phyloP scores from a whole-genome alignment of 2,888 invertebrate genomes.

The Hirtodrosophila confusa region DNA sequence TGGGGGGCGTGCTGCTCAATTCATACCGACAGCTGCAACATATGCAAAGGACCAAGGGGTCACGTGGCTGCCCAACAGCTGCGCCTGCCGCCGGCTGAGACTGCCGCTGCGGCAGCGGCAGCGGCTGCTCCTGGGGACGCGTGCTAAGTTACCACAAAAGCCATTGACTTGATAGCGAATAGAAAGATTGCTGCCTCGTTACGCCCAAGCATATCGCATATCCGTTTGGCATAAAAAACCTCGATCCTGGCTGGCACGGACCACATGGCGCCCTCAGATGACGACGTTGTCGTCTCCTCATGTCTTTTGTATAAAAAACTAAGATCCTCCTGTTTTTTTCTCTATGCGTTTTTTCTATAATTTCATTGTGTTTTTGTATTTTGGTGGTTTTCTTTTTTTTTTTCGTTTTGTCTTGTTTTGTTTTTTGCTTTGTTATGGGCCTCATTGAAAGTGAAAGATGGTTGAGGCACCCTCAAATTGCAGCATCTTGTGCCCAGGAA shows the following conservation, averaged over 20 bases:
- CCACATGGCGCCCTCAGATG: slow-evolving; percentile 71
- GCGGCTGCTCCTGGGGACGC: slow-evolving; percentile 39
- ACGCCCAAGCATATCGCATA: slow-evolving; percentile 75
- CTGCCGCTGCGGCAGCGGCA: slow-evolving; percentile 19
- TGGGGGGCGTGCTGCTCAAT: slow-evolving; percentile 26
- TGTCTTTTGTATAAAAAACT: slow-evolving; percentile 75
- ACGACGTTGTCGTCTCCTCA: slow-evolving; percentile 28
- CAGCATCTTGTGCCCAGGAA: slow-evolving; percentile 74
- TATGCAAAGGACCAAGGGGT: slow-evolving; percentile 57
- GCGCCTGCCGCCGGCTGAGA: slow-evolving; percentile 25
- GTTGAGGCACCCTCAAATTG: slow-evolving; percentile 68
- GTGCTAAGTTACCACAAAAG: slow-evolving; percentile 74
- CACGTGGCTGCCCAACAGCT: slow-evolving; percentile 51
- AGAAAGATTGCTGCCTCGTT: slow-evolving; percentile 57
- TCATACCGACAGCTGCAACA: slow-evolving; percentile 63
- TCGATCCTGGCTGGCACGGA: slow-evolving; percentile 64
- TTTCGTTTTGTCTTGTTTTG: slow-evolving; percentile 38
- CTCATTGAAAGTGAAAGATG: slow-evolving; percentile 76
- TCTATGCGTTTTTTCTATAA: slow-evolving; percentile 50
- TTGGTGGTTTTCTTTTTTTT: slow-evolving; percentile 27
- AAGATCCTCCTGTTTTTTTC: slow-evolving; percentile 59
- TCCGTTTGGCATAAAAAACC: slow-evolving; percentile 70
- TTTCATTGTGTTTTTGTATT: slow-evolving; percentile 61
- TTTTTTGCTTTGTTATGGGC: slow-evolving; percentile 38
- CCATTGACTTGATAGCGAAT: slow-evolving; percentile 65